A percentile compares a stretch with the other conserved stretches of the same genome.
Evolutionary conservation across 2,113 vertebrate genomes (phyloP).

Genomic region (Spilogale gracilis): DNA sequence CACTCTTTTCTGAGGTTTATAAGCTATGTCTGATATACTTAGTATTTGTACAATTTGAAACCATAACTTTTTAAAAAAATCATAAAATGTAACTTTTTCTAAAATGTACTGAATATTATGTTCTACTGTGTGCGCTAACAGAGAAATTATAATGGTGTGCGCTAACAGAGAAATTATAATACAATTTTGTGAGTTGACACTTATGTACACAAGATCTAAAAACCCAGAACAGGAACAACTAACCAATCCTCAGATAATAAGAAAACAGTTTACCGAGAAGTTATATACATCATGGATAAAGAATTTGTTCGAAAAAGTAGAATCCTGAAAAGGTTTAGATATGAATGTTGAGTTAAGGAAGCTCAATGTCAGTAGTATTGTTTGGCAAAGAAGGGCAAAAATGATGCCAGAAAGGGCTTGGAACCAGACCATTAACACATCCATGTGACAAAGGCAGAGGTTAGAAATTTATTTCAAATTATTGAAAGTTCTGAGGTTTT

Average conservation of each 20-base stretch:
- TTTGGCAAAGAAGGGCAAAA: neutral
- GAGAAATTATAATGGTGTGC: neutral
- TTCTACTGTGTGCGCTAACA: neutral
- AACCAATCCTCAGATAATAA: neutral
- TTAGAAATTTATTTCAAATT: neutral
- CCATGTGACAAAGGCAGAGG: neutral
- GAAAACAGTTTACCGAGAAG: neutral
- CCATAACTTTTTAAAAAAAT: neutral
- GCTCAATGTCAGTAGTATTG: neutral
- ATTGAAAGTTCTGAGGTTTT: neutral
- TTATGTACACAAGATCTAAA: neutral
- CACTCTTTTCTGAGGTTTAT: slow-evolving; percentile 20
- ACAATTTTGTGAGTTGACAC: neutral
- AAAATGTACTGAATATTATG: neutral
- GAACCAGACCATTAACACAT: neutral
- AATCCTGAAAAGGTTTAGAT: neutral
- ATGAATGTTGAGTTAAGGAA: neutral
- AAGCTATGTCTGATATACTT: neutral
- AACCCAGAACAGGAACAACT: neutral
- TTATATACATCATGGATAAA: neutral
- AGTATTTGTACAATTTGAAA: neutral
- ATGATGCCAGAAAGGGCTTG: neutral
- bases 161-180: neutral
- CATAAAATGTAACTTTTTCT: neutral
- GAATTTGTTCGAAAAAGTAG: neutral